Base-by-base conservation (phyloP, 2,888 invertebrate species). In the Scaptomyza parva region DNA sequence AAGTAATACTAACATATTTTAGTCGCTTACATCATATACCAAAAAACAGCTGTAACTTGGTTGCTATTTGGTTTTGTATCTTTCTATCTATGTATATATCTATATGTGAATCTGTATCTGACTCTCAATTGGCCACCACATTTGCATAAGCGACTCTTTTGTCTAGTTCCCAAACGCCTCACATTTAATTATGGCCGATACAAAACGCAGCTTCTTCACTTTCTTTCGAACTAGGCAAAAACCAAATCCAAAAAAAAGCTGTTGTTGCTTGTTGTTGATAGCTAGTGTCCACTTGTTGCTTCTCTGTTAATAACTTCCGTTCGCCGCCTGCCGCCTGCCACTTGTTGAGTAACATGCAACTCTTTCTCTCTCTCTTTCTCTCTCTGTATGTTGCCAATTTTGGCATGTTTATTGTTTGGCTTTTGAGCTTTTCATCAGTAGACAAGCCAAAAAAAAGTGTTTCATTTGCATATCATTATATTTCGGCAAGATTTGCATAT, bases 71-170 rank as follows among this genome's bases (percentile, higher is more conserved):
- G 30, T 41, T 28, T 18, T 28, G 35, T 18, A 9, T 26, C 26
- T 26, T 8, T 26, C 8, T 33, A 33, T n/a, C 33, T 33, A 1
- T 7, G 7, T 33, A 26, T 52, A 22, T 37, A 33, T 39, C 35
- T 60, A 28, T 28, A n/a, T n/a, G n/a, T n/a, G n/a, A n/a, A n/a
- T n/a, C n/a, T n/a, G 44, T 33, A 51, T 20, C 30, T 37, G 51
- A 17, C 39, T 62, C 44, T 41, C 70, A 62, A 52, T 75, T 69
- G 65, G 54, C 35, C 11, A 7, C 22, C 48, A 48, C 60, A 85
- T 86, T 82, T 82, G 82, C 82, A 82, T 87, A 82, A 85, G 87
- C 85, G 63, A 54, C 55, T 43, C 86, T 80, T 84, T 86, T 81
- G 86, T 83, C 61, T 80, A 68, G 60, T 59, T 70, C 55, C 64